Evolutionary conservation across 2,797 vertebrate species (phyloP), one percentile per base, ranked within the genome.

Genomic region (Pelodytes ibericus): DNA sequence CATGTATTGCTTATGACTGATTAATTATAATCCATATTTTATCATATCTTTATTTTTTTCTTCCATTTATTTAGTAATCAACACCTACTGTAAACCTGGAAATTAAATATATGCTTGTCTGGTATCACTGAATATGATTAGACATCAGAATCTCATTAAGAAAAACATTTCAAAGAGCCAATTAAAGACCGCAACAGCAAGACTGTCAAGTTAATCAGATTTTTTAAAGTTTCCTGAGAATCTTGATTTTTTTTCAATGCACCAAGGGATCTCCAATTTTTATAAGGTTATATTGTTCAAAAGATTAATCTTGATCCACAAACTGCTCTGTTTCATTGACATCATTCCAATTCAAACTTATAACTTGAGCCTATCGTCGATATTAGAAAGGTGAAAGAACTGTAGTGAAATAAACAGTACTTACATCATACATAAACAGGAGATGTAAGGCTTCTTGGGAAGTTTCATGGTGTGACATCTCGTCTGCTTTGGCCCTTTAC

Each of bases 121-220:
- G 31, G 33, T 58, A 63, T 70, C 58, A 63, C 27, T 44, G 59
- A 63, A 63, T 56, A 56, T 70, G 51, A 62, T 75, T 60, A 75
- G 65, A 51, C 44, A 61, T 39, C 66, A 63, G 66, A 56, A 76
- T 36, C 66, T 76, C 58, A 70, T 76, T 76, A 70, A 47, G 59
- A 63, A 57, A 53, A 61, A 62, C 73, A 39, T 69, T 69, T 18
- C n/a, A 10, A n/a, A 63, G 47, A 76, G 26, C 36, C 66, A 76
- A 76, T 71, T 70, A 70, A 25, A 27, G 63, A 49, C 72, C 63
- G 31, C 39, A 51, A 56, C 65, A 76, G 44, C 47, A 71, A 57
- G 49, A 27, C 74, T 70, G 58, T 57, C 25, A 47, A 63, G 31
- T 57, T 64, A 63, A 71, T 76, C 47, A 56, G 25, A 71, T 76